phyloP scores from a whole-genome alignment of 2,888 invertebrate genomes.

The Lamellibrachia columna region DNA sequence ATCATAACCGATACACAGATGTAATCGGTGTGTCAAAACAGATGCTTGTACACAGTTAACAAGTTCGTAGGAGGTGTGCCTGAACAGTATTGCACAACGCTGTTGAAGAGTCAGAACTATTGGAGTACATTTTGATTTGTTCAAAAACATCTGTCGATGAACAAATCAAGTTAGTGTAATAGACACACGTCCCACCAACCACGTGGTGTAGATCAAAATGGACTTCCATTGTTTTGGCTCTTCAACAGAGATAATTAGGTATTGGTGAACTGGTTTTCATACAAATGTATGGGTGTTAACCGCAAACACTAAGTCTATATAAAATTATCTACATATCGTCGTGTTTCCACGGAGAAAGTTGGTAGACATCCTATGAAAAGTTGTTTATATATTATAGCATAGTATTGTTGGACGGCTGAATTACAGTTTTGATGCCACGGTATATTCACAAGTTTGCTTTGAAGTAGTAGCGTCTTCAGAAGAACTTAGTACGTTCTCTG shows the following conservation, averaged over 20 bases:
- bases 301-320: not conserved
- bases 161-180: too few relatives aligned
- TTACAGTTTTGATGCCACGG: not conserved
- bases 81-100: not conserved
- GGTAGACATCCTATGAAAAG: not conserved
- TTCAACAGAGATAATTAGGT: too few relatives aligned
- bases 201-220: too few relatives aligned
- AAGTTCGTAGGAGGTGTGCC: not conserved
- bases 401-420: not conserved
- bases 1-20: not conserved
- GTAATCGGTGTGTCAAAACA: not conserved
- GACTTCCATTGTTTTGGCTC: too few relatives aligned
- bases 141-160: too few relatives aligned
- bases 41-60: not conserved
- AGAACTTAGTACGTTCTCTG: not conserved
- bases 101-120: too few relatives aligned
- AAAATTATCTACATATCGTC: not conserved
- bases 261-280: not conserved
- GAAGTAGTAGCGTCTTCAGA: not conserved
- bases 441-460: not conserved
- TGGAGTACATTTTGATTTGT: too few relatives aligned
- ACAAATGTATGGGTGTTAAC: not conserved
- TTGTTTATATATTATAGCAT: not conserved
- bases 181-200: too few relatives aligned
- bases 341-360: not conserved